Percentiles rank a stretch among this genome's conserved stretches.
These are phyloP conservation scores for Crax fasciolata DNA, from an alignment of 2,797 vertebrate genomes.

Conservation along the genomic window DNA sequence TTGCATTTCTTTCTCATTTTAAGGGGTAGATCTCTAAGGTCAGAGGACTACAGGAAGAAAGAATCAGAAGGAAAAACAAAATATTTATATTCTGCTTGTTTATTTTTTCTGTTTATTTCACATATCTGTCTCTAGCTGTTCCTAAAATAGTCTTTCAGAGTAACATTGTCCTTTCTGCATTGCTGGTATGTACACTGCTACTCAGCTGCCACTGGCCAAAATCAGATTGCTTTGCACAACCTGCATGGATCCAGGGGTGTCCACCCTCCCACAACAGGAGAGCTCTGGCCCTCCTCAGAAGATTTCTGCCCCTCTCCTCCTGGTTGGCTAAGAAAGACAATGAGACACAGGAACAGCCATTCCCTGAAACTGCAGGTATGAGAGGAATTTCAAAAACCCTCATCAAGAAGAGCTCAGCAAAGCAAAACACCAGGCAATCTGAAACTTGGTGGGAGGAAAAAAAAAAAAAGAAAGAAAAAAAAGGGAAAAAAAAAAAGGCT, in stretches of 20 bases:
- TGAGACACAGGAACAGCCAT: not conserved
- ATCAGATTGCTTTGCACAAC: not conserved
- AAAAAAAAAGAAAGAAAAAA: not conserved
- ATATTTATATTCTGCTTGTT: constrained; percentile 54
- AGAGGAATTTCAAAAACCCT: constrained; percentile 49
- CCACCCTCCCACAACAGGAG: not conserved
- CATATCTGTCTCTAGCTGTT: constrained; percentile 44
- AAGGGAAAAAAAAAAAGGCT: not conserved
- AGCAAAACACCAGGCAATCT: constrained; percentile 12
- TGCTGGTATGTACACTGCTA: not conserved
- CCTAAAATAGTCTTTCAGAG: constrained; percentile 4
- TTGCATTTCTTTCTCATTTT: constrained; percentile 50
- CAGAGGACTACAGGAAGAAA: constrained; percentile 62
- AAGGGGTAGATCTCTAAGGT: constrained; percentile 44
- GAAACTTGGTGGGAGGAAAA: not conserved
- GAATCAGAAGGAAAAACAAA: constrained; percentile 42
- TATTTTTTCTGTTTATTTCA: constrained; percentile 25
- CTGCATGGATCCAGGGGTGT: not conserved
- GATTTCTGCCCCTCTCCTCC: not conserved
- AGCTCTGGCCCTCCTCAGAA: not conserved
- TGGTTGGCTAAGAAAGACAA: not conserved
- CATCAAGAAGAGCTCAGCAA: constrained; percentile 30
- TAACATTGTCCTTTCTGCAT: not conserved
- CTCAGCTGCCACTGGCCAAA: not conserved
- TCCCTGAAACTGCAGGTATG: constrained; percentile 39